Evolutionary conservation across 2,797 vertebrate species (phyloP), one percentile per base, ranked within the genome.

Genomic region (Hippoglossus hippoglossus): DNA sequence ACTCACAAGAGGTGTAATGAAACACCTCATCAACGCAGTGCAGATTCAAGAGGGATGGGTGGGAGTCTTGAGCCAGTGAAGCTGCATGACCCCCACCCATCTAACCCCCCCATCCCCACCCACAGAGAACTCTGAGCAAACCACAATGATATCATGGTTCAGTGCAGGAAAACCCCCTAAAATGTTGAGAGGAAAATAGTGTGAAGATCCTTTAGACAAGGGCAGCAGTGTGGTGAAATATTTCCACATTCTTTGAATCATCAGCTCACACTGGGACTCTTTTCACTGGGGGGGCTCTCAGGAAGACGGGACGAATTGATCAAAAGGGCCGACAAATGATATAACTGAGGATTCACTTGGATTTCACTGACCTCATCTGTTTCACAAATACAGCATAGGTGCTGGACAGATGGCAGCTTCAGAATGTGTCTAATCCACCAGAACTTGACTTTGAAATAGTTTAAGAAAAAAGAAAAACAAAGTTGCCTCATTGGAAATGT

Each of bases 121-220:
- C 83, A 77, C 51, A 3, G 63, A 73, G 73, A 79, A 24, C 52
- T 79, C 81, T 69, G 80, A 84, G 76, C 67, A 71, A 79, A 62
- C 62, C 65, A 57, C 19, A 56, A 21, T 87, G 81, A 88, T 70
- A 63, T 91, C 80, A 89, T 79, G 54, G 69, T 62, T 75, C n/a
- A 39, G 58, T 67, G n/a, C 44, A 73, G 79, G 83, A 82, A 89
- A 83, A 44, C 6, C 77, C 85, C 86, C 44, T 21, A 12, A 28
- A 67, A 68, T 79, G 75, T 36, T 39, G 46, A 71, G 63, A 57
- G 54, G 63, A 76, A 77, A 41, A 36, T 9, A 64, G 62, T 62
- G 58, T 70, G 71, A 80, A 75, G 71, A 77, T 79, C 64, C 56
- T 57, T 49, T 64, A 53, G 77, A 89, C 83, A 85, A 82, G 74